Conservation (phyloP, 1,140 invertebrate genomes). For the Zaprionus capensis region DNA sequence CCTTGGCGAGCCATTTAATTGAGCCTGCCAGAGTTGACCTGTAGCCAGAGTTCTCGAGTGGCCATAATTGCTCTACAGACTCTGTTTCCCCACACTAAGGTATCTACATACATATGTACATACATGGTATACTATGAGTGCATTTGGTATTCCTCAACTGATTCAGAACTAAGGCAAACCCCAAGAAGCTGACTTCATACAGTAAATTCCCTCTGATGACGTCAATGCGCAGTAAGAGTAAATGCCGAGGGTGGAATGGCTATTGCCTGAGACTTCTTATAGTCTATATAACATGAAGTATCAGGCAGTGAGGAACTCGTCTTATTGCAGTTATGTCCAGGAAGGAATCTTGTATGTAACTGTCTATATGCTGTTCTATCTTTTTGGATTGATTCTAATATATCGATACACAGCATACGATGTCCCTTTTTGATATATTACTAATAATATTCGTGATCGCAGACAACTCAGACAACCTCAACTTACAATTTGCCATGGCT, state of each 20-base stretch:
- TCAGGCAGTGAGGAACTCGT: too few relatives aligned
- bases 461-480: neutral
- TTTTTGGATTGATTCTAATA: too few relatives aligned
- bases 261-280: too few relatives aligned
- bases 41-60: constrained; percentile 58
- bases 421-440: too few relatives aligned
- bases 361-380: too few relatives aligned
- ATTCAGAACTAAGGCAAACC: neutral
- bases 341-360: too few relatives aligned
- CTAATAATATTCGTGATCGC: neutral
- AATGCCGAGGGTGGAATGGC: neutral
- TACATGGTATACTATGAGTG: neutral
- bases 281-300: too few relatives aligned
- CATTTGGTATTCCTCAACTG: neutral
- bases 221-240: neutral
- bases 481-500: neutral
- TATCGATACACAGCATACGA: too few relatives aligned
- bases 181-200: neutral
- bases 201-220: neutral
- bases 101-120: neutral
- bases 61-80: constrained; percentile 54
- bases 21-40: constrained; percentile 64
- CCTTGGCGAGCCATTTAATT: constrained; percentile 60
- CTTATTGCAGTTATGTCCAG: too few relatives aligned
- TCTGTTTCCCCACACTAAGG: neutral